phyloP scores from a whole-genome alignment of 2,113 vertebrate genomes.

The Phyllostomus discolor region DNA sequence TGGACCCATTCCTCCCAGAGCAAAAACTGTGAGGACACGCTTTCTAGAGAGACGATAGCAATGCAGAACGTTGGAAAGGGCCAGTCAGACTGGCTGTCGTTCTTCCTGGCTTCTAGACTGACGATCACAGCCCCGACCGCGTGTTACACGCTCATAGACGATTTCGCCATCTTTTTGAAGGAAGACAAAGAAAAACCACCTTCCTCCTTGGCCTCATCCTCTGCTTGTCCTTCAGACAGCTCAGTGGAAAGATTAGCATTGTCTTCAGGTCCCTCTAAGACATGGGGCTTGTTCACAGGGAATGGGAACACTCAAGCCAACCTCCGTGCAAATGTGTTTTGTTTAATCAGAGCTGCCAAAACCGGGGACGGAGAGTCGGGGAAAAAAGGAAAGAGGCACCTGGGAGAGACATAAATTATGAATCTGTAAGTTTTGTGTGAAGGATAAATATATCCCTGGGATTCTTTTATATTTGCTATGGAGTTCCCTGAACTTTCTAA shows the following conservation, averaged over 20 bases:
- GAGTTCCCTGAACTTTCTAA: conserved; percentile 11
- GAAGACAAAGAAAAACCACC: not conserved
- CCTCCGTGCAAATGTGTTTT: not conserved
- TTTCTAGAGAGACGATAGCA: not conserved
- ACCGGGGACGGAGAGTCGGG: not conserved
- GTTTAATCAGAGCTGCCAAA: not conserved
- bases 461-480: not conserved
- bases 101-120: not conserved
- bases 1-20: not conserved
- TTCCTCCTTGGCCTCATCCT: not conserved
- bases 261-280: not conserved
- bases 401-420: not conserved
- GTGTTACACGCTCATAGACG: not conserved
- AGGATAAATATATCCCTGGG: not conserved
- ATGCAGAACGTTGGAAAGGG: too few species aligned
- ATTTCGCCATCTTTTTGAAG: not conserved
- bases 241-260: not conserved
- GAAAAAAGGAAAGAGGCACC: not conserved
- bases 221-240: not conserved
- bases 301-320: not conserved
- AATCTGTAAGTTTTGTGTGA: not conserved
- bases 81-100: not conserved
- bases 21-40: not conserved
- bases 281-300: not conserved
- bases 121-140: not conserved